A percentile compares a stretch with the other conserved stretches of the same genome.
phyloP scores from a whole-genome alignment of 2,113 vertebrate genomes.

The Pipra filicauda region DNA sequence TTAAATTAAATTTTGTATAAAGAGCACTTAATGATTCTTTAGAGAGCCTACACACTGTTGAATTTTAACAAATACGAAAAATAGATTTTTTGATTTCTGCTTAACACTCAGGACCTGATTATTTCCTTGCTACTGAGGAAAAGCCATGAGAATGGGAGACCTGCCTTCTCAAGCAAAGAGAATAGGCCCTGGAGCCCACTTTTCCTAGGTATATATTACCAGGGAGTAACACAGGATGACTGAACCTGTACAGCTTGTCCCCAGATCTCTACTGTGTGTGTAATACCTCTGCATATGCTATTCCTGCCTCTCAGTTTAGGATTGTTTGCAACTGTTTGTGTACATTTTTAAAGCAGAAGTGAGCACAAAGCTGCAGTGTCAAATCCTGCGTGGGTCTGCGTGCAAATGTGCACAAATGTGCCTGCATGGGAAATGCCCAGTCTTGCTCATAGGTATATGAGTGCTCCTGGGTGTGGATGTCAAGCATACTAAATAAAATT shows the following conservation, averaged over 20 bases:
- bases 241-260: accelerated
- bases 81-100: not conserved
- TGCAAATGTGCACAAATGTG: not conserved
- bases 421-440: not conserved
- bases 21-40: constrained; percentile 4
- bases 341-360: not conserved
- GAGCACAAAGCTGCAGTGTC: not conserved
- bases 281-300: not conserved
- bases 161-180: not conserved
- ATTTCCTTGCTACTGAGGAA: not conserved
- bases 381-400: not conserved
- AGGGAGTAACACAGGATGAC: not conserved
- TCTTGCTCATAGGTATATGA: not conserved
- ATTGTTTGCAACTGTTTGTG: not conserved
- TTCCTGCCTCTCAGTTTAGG: not conserved
- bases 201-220: not conserved
- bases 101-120: not conserved
- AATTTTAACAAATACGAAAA: constrained; percentile 62
- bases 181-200: not conserved
- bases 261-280: not conserved
- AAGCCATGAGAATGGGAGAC: not conserved
- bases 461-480: not conserved
- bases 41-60: not conserved
- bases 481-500: not conserved
- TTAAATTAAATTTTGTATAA: constrained; percentile 59